Evolutionary conservation across 2,888 invertebrate species (phyloP).

Genomic region (Protonemura montana): DNA sequence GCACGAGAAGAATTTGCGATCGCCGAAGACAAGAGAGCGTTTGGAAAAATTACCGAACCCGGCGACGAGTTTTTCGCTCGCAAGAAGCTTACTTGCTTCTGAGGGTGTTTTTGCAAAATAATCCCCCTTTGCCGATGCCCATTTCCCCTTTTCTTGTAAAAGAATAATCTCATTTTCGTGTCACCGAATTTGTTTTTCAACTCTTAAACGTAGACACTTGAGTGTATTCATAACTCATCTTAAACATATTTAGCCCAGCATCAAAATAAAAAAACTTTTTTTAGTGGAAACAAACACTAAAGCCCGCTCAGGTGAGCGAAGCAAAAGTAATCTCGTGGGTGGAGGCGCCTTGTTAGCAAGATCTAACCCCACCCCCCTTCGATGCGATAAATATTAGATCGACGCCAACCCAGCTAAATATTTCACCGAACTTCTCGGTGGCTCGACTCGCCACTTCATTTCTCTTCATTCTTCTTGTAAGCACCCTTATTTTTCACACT

Average conservation of each 20-base stretch:
- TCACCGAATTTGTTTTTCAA: background rate
- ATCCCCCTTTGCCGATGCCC: background rate
- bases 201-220: background rate
- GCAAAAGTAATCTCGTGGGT: too few species aligned
- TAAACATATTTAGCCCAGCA: background rate
- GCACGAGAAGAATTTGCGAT: slow-evolving; percentile 42
- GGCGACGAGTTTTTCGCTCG: background rate
- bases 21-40: slow-evolving; percentile 9
- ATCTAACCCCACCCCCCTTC: background rate
- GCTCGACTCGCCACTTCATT: background rate
- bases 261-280: background rate
- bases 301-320: too few species aligned
- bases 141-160: background rate
- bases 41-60: slow-evolving; percentile 43
- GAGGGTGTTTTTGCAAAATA: background rate
- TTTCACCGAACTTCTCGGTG: background rate
- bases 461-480: slow-evolving; percentile 4
- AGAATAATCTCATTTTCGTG: slow-evolving; percentile 9
- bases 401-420: background rate
- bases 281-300: too few species aligned
- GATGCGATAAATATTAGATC: background rate
- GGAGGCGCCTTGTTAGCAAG: background rate
- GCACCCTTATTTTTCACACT: background rate
- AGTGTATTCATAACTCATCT: slow-evolving; percentile 29
- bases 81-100: background rate